These are phyloP conservation scores for Drosophila kepulauana DNA, from an alignment of 1,140 invertebrate genomes.

Conservation along the genomic window DNA sequence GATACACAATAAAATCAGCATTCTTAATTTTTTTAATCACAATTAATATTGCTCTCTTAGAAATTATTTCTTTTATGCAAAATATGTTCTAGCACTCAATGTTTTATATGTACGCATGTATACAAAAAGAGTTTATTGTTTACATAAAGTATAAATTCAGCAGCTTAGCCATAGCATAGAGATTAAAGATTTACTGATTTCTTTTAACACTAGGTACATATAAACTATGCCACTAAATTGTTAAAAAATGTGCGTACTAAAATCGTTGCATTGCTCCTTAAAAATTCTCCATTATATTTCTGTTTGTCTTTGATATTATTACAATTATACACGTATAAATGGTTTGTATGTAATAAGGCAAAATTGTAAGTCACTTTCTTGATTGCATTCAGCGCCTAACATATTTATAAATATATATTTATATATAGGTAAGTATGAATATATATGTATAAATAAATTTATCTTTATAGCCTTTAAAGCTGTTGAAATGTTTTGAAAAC, in stretches of 20 bases:
- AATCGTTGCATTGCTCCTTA: slow-evolving; percentile 31
- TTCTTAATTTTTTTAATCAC: slow-evolving; percentile 61
- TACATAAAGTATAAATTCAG: slow-evolving; percentile 52
- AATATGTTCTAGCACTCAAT: slow-evolving; percentile 44
- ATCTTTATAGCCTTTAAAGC: slow-evolving; percentile 52
- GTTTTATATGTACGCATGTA: slow-evolving; percentile 17
- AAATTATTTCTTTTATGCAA: slow-evolving; percentile 47
- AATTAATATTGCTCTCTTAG: slow-evolving; percentile 76
- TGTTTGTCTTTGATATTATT: slow-evolving; percentile 20
- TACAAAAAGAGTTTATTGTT: slow-evolving; percentile 38
- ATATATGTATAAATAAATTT: slow-evolving; percentile 47
- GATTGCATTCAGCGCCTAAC: slow-evolving; percentile 71
- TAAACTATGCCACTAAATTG: slow-evolving; percentile 54
- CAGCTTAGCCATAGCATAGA: slow-evolving; percentile 27
- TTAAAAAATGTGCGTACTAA: slow-evolving; percentile 59
- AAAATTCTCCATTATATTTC: slow-evolving; percentile 14
- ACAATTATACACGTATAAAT: slow-evolving; percentile 43
- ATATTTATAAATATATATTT: slow-evolving; percentile 38
- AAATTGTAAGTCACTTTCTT: slow-evolving; percentile 72
- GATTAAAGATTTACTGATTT: slow-evolving; percentile 7
- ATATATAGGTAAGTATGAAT: slow-evolving; percentile 23
- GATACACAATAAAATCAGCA: slow-evolving; percentile 11
- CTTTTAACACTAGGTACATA: slow-evolving; percentile 20
- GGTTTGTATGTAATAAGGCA: slow-evolving; percentile 65
- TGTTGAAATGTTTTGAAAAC: slow-evolving; percentile 63